phyloP scores from a whole-genome alignment of 2,888 invertebrate species.

The Ganaspis brasiliensis region DNA sequence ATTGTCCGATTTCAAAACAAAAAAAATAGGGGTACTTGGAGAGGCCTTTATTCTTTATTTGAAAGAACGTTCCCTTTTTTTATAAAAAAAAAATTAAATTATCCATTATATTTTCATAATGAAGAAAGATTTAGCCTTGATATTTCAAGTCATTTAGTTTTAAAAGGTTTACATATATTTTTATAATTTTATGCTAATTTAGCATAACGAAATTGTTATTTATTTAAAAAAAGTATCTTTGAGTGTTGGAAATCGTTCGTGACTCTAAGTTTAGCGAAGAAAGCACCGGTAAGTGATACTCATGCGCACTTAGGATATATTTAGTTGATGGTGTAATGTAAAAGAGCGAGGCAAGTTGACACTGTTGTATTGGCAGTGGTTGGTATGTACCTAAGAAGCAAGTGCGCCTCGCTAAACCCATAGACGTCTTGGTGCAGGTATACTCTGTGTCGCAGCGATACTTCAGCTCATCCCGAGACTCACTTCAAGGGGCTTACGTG shows the following conservation, averaged over 20 bases:
- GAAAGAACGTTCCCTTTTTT: no score
- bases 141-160: no score
- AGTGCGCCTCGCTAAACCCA: constrained; percentile 61
- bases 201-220: no score
- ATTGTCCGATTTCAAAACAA: no score
- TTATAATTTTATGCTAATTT: no score
- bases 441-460: constrained; percentile 83
- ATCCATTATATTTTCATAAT: no score
- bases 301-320: background rate
- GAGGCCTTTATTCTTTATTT: no score
- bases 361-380: constrained; percentile 3
- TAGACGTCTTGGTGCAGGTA: constrained; percentile 72
- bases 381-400: constrained; percentile 43
- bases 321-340: background rate
- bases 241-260: constrained; percentile 4
- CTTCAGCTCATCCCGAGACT: constrained; percentile 88
- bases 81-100: no score
- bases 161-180: no score
- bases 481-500: constrained; percentile 86
- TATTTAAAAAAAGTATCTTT: no score
- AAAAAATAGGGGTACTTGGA: no score
- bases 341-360: background rate
- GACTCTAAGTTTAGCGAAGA: background rate
- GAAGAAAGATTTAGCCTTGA: no score
- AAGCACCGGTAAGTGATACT: background rate